phyloP scores from a whole-genome alignment of 2,888 invertebrate species.

The Hymenopus coronatus region DNA sequence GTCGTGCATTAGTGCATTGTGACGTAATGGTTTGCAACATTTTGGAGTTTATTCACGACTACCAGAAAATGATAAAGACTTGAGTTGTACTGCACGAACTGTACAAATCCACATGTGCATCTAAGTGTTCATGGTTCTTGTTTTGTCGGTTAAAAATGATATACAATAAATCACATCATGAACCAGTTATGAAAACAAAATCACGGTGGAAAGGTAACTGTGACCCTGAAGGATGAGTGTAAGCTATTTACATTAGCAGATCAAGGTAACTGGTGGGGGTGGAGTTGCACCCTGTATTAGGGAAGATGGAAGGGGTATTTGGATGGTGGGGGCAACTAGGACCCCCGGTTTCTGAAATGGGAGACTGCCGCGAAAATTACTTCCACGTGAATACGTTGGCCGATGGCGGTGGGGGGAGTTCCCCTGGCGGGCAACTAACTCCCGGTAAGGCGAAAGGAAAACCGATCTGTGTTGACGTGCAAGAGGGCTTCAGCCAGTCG shows the following conservation, averaged over 20 bases:
- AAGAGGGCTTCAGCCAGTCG: conserved; percentile 30
- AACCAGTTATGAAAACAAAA: background rate
- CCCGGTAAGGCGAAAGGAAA: conserved; percentile 36
- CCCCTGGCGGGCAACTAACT: background rate
- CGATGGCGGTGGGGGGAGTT: conserved; percentile 14
- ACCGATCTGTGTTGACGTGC: conserved; percentile 31
- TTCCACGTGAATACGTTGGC: conserved; percentile 17
- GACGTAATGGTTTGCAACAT: no score
- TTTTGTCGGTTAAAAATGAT: background rate
- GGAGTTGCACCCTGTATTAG: background rate
- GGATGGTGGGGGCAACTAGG: background rate
- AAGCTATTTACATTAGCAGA: background rate
- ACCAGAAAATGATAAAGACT: no score
- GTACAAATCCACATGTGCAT: no score
- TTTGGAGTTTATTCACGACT: no score
- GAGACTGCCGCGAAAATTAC: conserved; percentile 30
- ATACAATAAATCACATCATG: background rate
- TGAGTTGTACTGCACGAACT: no score
- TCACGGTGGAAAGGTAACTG: background rate
- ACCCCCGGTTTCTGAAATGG: conserved; percentile 18
- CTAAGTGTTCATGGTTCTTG: no score
- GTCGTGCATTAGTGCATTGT: no score
- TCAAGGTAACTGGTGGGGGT: background rate
- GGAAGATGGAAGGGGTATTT: background rate
- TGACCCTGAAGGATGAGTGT: background rate